Evolutionary conservation across 2,113 vertebrate species (phyloP).

Genomic region (Rattus rattus): DNA sequence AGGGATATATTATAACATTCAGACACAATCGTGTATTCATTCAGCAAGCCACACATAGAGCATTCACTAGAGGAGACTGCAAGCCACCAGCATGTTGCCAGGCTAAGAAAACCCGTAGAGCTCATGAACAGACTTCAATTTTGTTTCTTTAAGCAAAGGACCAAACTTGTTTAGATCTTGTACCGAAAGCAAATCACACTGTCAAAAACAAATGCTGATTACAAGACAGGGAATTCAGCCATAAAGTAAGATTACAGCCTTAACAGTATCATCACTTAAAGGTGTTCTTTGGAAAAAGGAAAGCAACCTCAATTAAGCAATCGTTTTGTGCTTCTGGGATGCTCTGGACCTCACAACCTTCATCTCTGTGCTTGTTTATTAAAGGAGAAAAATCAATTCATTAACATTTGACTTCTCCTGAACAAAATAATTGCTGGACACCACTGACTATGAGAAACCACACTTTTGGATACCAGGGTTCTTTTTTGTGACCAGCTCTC

Average conservation of each 20-base stretch:
- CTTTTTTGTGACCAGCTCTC: constrained; percentile 36
- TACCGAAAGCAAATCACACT: constrained; percentile 56
- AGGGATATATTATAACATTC: constrained; percentile 28
- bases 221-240: constrained; percentile 58
- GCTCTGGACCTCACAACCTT: constrained; percentile 57
- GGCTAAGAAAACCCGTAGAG: constrained; percentile 35
- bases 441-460: not conserved
- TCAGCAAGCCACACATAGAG: constrained; percentile 21
- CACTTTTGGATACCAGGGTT: constrained; percentile 34
- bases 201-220: constrained; percentile 36
- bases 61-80: constrained; percentile 3
- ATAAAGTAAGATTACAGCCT: constrained; percentile 64
- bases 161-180: constrained; percentile 39
- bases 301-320: constrained; percentile 63
- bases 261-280: constrained; percentile 59
- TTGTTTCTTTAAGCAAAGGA: constrained; percentile 56
- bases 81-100: not conserved
- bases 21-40: constrained; percentile 41
- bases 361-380: constrained; percentile 60
- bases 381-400: constrained; percentile 59
- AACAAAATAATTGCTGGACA: constrained; percentile 64
- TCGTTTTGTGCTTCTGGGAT: constrained; percentile 50
- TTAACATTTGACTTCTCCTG: constrained; percentile 67
- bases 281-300: constrained; percentile 66
- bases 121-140: constrained; percentile 21